Base-by-base conservation (phyloP, 1,140 invertebrate species). In the Uloborus diversus region DNA sequence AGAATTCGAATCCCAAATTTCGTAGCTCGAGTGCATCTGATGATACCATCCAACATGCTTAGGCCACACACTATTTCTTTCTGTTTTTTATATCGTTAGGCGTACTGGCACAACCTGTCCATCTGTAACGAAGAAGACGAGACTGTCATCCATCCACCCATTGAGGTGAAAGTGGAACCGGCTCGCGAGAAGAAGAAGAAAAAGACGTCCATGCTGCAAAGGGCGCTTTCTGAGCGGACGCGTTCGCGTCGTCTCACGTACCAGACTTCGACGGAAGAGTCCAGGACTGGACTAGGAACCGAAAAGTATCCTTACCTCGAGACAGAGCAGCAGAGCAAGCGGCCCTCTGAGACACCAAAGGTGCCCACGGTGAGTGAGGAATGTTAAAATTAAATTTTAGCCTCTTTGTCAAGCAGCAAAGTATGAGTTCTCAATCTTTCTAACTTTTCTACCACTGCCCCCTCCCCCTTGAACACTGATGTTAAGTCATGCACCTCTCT, bases 121-220 rank as follows among this genome's bases (percentile, higher is more conserved):
- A 79, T 79, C n/a, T 79, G 76, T 42, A 69, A 49, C 0, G 76
- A 79, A 57, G 76, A 79, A 49, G 76, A 79, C 9, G 76, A 79
- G 32, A 47, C 76, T 32, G 20, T 37, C 1, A 4, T 56, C 3
- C 51, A 53, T 2, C 53, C 59, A 61, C 49, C 49, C 4, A 5
- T 13, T 20, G 37, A 42, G 37, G 17, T 42, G 37, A 51, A 47
- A 11, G 27, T 42, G 1, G 71, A 64, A 9, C 70, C 25, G 47
- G 79, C 78, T 82, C 82, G 20, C 11, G 33, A 56, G 25, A 59
- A 57, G 5, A 79, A 69, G 11, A 75, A 81, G 37, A 80, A 80
- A 25, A 81, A 81, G 59, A 69, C 70, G 5, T 65, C 81, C 9
- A 75, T 79, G 81, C 68, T 82, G 0, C 81, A 82, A 56, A 70